These are phyloP conservation scores for Torymus tubicola DNA, from an alignment of 2,888 invertebrate species.

Conservation along the genomic window DNA sequence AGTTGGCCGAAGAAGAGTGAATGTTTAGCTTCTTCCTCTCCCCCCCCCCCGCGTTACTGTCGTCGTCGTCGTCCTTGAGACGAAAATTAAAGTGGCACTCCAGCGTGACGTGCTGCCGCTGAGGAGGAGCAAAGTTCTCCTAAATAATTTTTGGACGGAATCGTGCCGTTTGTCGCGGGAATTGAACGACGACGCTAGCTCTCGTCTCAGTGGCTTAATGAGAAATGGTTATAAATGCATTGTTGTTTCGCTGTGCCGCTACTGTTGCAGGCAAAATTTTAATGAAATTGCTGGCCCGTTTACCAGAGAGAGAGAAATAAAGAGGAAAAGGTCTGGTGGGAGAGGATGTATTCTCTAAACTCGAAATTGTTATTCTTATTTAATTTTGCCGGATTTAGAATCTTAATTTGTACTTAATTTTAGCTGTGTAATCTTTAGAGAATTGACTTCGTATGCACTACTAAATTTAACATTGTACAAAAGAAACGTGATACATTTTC, in stretches of 20 bases:
- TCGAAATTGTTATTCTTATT: too few relatives aligned
- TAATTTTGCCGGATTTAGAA: too few relatives aligned
- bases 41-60: not conserved
- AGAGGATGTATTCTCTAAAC: too few relatives aligned
- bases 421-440: slow-evolving; percentile 1
- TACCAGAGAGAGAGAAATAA: not conserved
- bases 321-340: too few relatives aligned
- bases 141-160: slow-evolving; percentile 6
- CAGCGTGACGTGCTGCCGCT: not conserved
- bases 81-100: slow-evolving; percentile 25
- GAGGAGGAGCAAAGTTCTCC: not conserved
- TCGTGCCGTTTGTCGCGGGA: too few relatives aligned
- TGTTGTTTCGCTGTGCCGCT: not conserved
- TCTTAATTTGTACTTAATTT: not conserved
- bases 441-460: not conserved
- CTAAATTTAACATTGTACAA: too few relatives aligned
- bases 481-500: too few relatives aligned
- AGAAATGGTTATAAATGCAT: slow-evolving; percentile 24
- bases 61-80: not conserved
- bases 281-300: too few relatives aligned
- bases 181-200: too few relatives aligned
- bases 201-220: not conserved
- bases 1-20: not conserved
- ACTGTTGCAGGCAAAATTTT: too few relatives aligned
- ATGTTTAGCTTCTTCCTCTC: slow-evolving; percentile 22